Evolutionary conservation across 2,888 invertebrate genomes (phyloP).

Genomic region (Erebia epiphron): DNA sequence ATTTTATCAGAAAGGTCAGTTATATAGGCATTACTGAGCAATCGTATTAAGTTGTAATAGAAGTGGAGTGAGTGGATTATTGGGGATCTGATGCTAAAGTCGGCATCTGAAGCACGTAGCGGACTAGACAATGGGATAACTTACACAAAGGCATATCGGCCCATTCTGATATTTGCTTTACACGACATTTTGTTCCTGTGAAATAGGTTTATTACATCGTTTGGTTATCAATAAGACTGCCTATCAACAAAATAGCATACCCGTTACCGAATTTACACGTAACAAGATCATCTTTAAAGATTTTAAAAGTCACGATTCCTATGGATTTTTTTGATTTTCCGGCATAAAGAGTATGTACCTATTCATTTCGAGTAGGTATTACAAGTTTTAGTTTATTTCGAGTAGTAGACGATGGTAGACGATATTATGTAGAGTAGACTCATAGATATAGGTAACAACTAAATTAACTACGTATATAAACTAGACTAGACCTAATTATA

Average conservation of each 20-base stretch:
- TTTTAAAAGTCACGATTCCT: no score
- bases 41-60: conserved; percentile 26
- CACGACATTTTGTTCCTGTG: not conserved
- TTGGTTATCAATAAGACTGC: not conserved
- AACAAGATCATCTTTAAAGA: not conserved
- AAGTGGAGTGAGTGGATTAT: conserved; percentile 27
- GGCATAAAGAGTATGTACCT: no score
- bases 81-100: conserved; percentile 23
- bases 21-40: conserved; percentile 19
- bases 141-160: conserved; percentile 28
- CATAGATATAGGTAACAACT: no score
- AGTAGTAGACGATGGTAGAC: no score
- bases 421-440: no score
- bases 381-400: no score
- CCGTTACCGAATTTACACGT: not conserved
- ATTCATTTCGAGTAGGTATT: no score
- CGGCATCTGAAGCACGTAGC: conserved; percentile 27
- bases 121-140: conserved; percentile 24
- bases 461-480: no score
- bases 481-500: no score
- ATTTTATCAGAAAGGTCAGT: conserved; percentile 16
- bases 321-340: no score
- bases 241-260: not conserved
- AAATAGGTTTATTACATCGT: not conserved
- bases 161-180: conserved; percentile 22